Evolutionary conservation across 2,797 vertebrate species (phyloP).

Genomic region (Anguilla marmorata): DNA sequence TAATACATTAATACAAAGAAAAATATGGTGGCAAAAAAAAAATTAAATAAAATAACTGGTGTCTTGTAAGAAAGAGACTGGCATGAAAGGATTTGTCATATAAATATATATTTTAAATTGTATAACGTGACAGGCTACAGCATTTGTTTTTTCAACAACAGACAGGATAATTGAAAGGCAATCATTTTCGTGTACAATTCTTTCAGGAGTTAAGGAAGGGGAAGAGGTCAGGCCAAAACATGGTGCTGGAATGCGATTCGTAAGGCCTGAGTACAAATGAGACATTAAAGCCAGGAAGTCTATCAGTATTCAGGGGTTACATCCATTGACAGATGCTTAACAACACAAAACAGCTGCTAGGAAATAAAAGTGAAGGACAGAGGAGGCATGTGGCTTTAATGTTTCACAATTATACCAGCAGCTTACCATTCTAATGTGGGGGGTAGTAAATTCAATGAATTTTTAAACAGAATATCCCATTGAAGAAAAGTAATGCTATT

Average conservation of each 20-base stretch:
- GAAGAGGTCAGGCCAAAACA: background rate
- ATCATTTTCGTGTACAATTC: background rate
- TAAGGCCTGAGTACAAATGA: background rate
- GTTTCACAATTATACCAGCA: background rate
- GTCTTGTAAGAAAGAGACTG: background rate
- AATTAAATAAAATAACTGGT: background rate
- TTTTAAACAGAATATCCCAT: conserved; percentile 22
- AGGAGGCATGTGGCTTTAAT: conserved; percentile 13
- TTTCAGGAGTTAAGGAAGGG: background rate
- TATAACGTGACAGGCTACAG: background rate
- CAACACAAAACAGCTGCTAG: conserved; percentile 19
- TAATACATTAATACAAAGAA: background rate
- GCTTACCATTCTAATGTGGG: conserved; percentile 4
- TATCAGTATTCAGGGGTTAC: background rate
- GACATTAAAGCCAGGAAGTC: background rate
- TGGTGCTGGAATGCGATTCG: background rate
- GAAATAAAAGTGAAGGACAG: conserved; percentile 18
- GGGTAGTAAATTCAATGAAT: background rate
- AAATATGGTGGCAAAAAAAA: background rate
- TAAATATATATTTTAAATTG: background rate
- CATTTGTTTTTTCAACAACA: background rate
- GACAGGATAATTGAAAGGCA: conserved; percentile 3
- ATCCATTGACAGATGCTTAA: conserved; percentile 9
- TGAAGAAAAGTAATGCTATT: conserved; percentile 6
- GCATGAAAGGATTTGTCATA: background rate